Evolutionary conservation across 2,888 invertebrate genomes (phyloP), one percentile per base, ranked within the genome.

Genomic region (Meiosimyza decipiens): DNA sequence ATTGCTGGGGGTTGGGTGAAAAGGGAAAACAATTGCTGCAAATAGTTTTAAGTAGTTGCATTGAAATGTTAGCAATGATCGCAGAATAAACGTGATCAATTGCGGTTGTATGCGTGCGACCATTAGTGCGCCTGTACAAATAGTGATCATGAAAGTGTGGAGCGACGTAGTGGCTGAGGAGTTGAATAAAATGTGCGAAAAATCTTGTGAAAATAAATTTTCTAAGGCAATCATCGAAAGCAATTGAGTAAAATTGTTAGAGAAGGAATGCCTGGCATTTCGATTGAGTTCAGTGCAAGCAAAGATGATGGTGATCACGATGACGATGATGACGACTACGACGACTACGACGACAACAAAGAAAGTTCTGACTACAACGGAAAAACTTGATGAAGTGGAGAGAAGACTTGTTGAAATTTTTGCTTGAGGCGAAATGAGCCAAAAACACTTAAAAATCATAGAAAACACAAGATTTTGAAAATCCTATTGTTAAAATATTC

Each of bases 131-230:
- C n/a, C 51, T 33, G 51, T 52, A 7, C 18, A 15, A 16, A 55
- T 40, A 9, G 9, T 2, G 6, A 9, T 7, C 28, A 13, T 52
- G 52, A 11, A 28, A 51, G 33, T 60, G 62, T 52, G 63, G 18
- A 16, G 15, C 67, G 28, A 28, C 28, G 28, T 4, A 28, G 16
- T 40, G 33, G 52, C 47, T 55, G 55, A 18, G 15, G 49, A 57
- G 40, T 22, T 47, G 57, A 22, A 51, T 50, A 59, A 69, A 69
- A 69, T 60, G 69, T 57, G 69, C 57, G 55, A 60, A 69, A 69
- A 69, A 69, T 82, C 80, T 81, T 81, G 80, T 81, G 82, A 81
- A 81, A 82, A 82, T 82, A 81, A 82, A 81, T 82, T 28, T 81
- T 80, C 77, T 40, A 60, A 79, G 78, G 82, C 81, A 82, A 81